Evolutionary conservation across 2,113 vertebrate species (phyloP).

Genomic region (Perca schrenkii): DNA sequence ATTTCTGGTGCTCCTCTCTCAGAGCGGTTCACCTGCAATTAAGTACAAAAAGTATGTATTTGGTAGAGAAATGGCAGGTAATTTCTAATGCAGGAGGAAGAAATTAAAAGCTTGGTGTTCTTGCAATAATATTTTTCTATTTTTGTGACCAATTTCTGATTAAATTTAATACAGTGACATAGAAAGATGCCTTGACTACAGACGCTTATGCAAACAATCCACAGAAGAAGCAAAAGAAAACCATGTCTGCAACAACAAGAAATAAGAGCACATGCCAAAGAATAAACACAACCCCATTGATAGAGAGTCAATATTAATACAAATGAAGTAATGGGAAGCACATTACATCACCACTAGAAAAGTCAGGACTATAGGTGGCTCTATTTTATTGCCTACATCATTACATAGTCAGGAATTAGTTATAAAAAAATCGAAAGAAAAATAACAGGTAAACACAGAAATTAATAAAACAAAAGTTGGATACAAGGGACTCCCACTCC

Average conservation of each 20-base stretch:
- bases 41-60: neutral
- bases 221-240: slow-evolving; percentile 8
- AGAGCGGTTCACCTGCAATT: neutral
- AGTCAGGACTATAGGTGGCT: neutral
- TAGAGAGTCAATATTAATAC: neutral
- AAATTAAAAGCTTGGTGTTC: neutral
- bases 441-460: neutral
- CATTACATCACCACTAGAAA: neutral
- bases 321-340: slow-evolving; percentile 9
- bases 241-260: neutral
- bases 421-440: neutral
- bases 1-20: slow-evolving; percentile 4
- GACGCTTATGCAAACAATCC: neutral
- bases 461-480: neutral
- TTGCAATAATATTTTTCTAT: neutral
- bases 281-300: neutral
- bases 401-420: neutral
- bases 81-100: neutral
- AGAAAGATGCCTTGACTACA: neutral
- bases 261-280: neutral
- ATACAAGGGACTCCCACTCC: neutral
- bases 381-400: neutral
- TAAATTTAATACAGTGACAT: neutral
- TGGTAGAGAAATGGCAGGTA: neutral
- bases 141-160: neutral